Conservation (phyloP, 2,888 invertebrate genomes). For the Heliconius ethilla region DNA sequence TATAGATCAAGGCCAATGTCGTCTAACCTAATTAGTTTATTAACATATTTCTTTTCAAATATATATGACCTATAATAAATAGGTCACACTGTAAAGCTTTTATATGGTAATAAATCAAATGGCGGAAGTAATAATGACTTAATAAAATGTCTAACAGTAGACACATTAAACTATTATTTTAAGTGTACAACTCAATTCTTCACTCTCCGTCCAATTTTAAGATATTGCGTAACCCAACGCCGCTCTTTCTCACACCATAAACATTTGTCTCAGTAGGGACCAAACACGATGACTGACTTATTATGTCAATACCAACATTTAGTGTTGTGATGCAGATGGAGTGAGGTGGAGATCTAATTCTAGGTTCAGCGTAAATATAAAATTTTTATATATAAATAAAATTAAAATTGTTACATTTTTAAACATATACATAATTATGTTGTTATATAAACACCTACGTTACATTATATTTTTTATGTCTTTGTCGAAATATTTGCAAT, state of each 20-base stretch:
- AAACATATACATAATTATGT: not conserved
- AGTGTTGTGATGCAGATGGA: too few species aligned
- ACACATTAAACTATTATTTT: not conserved
- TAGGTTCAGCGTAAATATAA: too few species aligned
- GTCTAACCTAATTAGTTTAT: slow-evolving; percentile 1
- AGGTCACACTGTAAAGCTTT: not conserved
- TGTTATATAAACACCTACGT: not conserved
- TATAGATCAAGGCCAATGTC: slow-evolving; percentile 18
- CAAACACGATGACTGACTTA: too few species aligned
- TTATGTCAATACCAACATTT: too few species aligned
- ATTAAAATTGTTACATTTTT: too few species aligned
- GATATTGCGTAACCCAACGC: not conserved
- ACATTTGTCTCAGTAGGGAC: too few species aligned
- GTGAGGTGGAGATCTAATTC: too few species aligned
- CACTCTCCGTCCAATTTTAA: not conserved
- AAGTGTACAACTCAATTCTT: not conserved
- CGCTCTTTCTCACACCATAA: not conserved
- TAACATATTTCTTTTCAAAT: not conserved
- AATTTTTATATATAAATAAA: too few species aligned
- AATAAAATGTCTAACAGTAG: not conserved
- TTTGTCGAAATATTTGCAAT: not conserved
- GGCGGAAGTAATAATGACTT: not conserved
- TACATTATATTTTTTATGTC: not conserved
- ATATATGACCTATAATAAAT: not conserved
- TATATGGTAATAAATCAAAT: slow-evolving; percentile 1